Percentiles rank a stretch among this genome's conserved stretches.
Evolutionary conservation across 2,113 vertebrate species (phyloP).

Genomic region (Lophius piscatorius): DNA sequence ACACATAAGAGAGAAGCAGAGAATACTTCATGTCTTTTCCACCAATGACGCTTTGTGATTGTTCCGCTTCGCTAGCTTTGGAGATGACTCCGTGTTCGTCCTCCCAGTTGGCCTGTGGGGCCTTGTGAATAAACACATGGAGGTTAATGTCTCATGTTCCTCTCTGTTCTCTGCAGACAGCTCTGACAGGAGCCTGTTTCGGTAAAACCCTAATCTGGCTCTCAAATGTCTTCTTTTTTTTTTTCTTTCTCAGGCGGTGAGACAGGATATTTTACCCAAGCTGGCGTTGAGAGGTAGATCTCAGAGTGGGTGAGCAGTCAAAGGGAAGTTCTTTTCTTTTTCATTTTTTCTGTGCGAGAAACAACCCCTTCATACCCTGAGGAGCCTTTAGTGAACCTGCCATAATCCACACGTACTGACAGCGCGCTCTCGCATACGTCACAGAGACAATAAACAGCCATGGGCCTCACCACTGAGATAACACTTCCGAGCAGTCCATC

Average conservation of each 20-base stretch:
- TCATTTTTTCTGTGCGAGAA: slow-evolving; percentile 25
- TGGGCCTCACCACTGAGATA: slow-evolving; percentile 61
- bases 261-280: slow-evolving; percentile 65
- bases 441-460: slow-evolving; percentile 69
- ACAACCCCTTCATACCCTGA: slow-evolving; percentile 52
- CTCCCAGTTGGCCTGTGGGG: slow-evolving; percentile 68
- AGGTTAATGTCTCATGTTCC: slow-evolving; percentile 68
- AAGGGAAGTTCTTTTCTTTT: slow-evolving; percentile 44
- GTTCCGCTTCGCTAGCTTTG: slow-evolving; percentile 53
- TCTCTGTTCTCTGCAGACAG: slow-evolving; percentile 58
- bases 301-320: slow-evolving; percentile 66
- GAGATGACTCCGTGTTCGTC: slow-evolving; percentile 60
- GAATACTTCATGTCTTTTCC: slow-evolving; percentile 52
- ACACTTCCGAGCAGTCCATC: slow-evolving; percentile 66
- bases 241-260: no score
- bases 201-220: slow-evolving; percentile 65
- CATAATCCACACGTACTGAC: slow-evolving; percentile 71
- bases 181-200: slow-evolving; percentile 64
- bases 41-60: slow-evolving; percentile 68
- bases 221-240: slow-evolving; percentile 65
- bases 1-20: slow-evolving; percentile 54
- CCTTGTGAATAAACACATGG: slow-evolving; percentile 70
- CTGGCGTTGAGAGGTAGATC: slow-evolving; percentile 55
- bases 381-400: slow-evolving; percentile 69
- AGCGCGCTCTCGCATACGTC: slow-evolving; percentile 62